Evolutionary conservation across 1,140 invertebrate species (phyloP).

Genomic region (Brachionus rotundiformis): DNA sequence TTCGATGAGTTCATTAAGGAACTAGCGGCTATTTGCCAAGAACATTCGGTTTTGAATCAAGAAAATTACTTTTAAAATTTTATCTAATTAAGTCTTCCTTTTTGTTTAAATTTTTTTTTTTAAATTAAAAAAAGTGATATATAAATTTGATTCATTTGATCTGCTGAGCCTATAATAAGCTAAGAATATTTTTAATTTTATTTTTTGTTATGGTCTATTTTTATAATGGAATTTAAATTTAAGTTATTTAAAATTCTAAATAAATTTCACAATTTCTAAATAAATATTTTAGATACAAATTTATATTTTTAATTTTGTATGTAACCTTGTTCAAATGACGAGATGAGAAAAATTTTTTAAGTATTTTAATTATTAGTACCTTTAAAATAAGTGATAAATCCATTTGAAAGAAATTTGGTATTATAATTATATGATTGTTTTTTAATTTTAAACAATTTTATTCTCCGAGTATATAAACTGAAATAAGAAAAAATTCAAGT

Average conservation of each 20-base stretch:
- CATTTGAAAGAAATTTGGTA: not conserved
- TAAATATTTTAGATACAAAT: not conserved
- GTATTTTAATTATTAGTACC: not conserved
- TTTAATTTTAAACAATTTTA: not conserved
- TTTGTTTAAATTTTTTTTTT: conserved; percentile 2
- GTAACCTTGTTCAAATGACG: not conserved
- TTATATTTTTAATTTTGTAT: not conserved
- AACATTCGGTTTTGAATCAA: conserved; percentile 69
- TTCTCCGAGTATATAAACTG: not conserved
- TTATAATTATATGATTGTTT: not conserved
- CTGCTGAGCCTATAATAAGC: not conserved
- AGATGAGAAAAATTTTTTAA: not conserved
- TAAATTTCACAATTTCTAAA: not conserved
- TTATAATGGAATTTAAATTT: not conserved
- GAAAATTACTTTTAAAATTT: conserved; percentile 12
- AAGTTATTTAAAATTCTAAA: not conserved
- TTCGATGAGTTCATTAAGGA: conserved; percentile 91
- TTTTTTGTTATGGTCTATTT: not conserved
- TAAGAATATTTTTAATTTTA: no score
- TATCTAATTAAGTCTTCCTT: conserved; percentile 38
- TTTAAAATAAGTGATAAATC: not conserved
- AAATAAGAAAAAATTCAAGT: conserved; percentile 16
- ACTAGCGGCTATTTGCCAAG: conserved; percentile 83
- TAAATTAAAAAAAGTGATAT: not conserved
- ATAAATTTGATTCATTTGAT: not conserved